These are phyloP conservation scores for Poeciliopsis turneri DNA, from an alignment of 2,797 vertebrate species.

Conservation along the genomic window DNA sequence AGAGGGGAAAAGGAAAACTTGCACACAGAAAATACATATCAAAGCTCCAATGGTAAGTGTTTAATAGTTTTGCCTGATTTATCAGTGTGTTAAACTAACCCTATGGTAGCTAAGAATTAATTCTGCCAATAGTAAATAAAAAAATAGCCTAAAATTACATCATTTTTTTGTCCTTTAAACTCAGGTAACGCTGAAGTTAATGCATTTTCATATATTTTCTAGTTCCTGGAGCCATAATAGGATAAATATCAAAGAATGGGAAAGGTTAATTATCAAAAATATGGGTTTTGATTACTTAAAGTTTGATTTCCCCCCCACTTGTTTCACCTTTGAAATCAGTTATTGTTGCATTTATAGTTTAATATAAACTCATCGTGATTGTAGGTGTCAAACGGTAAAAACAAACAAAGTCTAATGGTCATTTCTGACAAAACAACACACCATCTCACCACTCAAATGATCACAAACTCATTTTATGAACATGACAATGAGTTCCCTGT, in stretches of 20 bases:
- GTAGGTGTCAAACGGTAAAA: not conserved
- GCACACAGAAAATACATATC: conserved; percentile 22
- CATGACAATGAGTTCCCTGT: not conserved
- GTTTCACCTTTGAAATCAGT: not conserved
- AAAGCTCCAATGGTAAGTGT: not conserved
- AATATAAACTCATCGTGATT: not conserved
- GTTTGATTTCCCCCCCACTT: not conserved
- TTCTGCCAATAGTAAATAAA: not conserved
- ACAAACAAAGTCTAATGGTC: not conserved
- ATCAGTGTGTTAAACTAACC: conserved; percentile 6
- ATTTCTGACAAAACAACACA: not conserved
- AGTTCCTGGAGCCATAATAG: not conserved
- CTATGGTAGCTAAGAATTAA: not conserved
- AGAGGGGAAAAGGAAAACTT: conserved; percentile 24
- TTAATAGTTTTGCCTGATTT: conserved; percentile 25
- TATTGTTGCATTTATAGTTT: not conserved
- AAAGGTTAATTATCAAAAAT: not conserved
- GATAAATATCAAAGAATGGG: not conserved
- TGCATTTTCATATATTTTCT: not conserved
- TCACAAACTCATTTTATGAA: not conserved
- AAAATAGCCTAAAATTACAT: not conserved
- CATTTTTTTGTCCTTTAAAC: not conserved
- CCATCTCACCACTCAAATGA: not conserved
- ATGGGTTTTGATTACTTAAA: not conserved
- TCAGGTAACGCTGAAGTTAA: not conserved